phyloP scores from a whole-genome alignment of 2,797 vertebrate genomes.

The Steatocranus sp. region DNA sequence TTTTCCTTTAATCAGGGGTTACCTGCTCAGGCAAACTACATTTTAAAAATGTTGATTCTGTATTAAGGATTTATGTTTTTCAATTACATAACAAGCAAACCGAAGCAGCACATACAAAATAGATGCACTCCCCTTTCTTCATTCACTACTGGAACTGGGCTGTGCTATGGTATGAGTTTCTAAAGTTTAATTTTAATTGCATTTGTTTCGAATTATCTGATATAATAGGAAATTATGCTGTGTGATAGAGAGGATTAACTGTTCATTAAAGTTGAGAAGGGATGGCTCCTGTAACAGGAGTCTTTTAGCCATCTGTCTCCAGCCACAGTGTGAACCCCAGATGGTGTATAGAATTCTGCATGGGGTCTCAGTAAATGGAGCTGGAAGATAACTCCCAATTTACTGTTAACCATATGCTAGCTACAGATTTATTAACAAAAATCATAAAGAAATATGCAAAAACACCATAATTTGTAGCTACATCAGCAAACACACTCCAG shows the following conservation, averaged over 20 bases:
- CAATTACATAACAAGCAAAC: neutral
- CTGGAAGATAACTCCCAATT: slow-evolving; percentile 45
- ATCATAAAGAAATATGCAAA: neutral
- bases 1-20: slow-evolving; percentile 36
- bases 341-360: slow-evolving; percentile 59
- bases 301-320: slow-evolving; percentile 64
- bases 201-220: neutral
- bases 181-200: neutral
- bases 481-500: neutral
- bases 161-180: neutral
- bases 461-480: neutral
- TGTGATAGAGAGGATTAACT: slow-evolving; percentile 22
- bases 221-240: neutral
- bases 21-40: neutral
- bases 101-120: neutral
- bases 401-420: slow-evolving; percentile 46
- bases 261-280: slow-evolving; percentile 46
- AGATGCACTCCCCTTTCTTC: neutral
- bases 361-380: slow-evolving; percentile 38
- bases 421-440: neutral
- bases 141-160: neutral
- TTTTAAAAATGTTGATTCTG: neutral
- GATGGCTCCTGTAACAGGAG: slow-evolving; percentile 59
- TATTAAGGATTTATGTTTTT: neutral
- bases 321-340: slow-evolving; percentile 53